Evolutionary conservation across 2,113 vertebrate genomes (phyloP), one percentile per base, ranked within the genome.

Genomic region (Paradisaea rubra): DNA sequence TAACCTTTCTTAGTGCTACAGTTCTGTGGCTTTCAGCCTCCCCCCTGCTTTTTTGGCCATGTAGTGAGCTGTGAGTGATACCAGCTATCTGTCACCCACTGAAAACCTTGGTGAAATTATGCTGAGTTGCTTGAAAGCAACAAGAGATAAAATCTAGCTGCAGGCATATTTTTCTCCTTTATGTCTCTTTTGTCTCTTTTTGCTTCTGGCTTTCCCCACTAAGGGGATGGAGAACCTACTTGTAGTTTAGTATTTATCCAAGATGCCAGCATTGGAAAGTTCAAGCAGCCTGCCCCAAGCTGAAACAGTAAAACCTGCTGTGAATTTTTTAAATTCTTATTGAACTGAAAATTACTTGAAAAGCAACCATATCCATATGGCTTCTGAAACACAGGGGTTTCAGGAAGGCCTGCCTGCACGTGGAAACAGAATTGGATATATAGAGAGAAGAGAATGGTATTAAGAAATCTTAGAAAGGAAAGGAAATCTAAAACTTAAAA

Each of bases 381-480:
- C 30, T 69, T 89, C 50, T 65, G 35, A 56, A 82, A 33, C 4
- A 22, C 37, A 9, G 28, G 24, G 17, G 5, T 85, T 94, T 85
- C 70, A 61, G 49, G 45, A 88, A 60, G 11, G 27, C 3, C 0
- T 77, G 15, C 0, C 1, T 49, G 39, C 5, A 4, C 2, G 1
- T 37, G 41, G 52, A 65, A 77, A 21, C 19, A 66, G 30, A 78
- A 50, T 1, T 39, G 25, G 25, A 23, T 73, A 16, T 45, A 21
- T 5, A 81, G 4, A 41, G 4, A 44, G 49, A 53, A 22, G n/a
- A 69, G 6, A 82, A 61, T 0, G 0, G 4, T 86, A 5, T 79
- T 22, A 47, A 53, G 8, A 24, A 5, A 39, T 81, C 3, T 66
- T 60, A 25, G 49, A 78, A 61, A 20, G 30, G 49, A 78, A 61